These are phyloP conservation scores for Malacosoma neustria DNA, from an alignment of 2,888 invertebrate species.

Conservation along the genomic window DNA sequence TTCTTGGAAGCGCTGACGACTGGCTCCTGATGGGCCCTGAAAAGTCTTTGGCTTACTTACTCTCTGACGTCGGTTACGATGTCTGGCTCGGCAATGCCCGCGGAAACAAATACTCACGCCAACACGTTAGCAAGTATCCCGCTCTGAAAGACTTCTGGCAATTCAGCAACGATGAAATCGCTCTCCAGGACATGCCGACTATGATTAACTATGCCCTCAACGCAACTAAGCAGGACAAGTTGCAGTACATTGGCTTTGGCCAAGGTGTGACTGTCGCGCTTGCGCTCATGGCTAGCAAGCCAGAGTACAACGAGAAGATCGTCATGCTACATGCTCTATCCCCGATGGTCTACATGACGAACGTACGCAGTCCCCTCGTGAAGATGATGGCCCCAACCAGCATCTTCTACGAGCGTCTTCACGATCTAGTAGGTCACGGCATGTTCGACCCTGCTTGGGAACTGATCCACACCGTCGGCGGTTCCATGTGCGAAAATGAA, in stretches of 20 bases:
- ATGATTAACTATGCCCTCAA: slow-evolving; percentile 56
- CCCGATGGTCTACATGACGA: slow-evolving; percentile 58
- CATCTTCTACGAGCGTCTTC: slow-evolving; percentile 31
- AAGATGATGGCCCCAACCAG: slow-evolving; percentile 52
- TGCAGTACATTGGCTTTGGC: slow-evolving; percentile 54
- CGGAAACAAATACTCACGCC: slow-evolving; percentile 51
- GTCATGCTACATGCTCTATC: slow-evolving; percentile 52
- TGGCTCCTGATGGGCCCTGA: slow-evolving; percentile 80
- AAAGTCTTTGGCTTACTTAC: slow-evolving; percentile 55
- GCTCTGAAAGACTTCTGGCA: slow-evolving; percentile 55
- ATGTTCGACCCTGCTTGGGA: slow-evolving; percentile 43
- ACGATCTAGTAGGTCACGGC: slow-evolving; percentile 34
- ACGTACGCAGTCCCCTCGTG: slow-evolving; percentile 53
- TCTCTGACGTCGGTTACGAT: slow-evolving; percentile 55
- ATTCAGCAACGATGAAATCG: slow-evolving; percentile 59
- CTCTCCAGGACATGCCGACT: slow-evolving; percentile 52
- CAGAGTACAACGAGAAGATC: slow-evolving; percentile 55
- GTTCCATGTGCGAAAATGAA: slow-evolving; percentile 42
- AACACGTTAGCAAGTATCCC: slow-evolving; percentile 48
- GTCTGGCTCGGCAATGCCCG: slow-evolving; percentile 64
- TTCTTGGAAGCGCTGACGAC: slow-evolving; percentile 79
- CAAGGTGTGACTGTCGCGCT: slow-evolving; percentile 51
- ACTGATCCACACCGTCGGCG: slow-evolving; percentile 39
- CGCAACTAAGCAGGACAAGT: slow-evolving; percentile 38
- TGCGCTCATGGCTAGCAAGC: slow-evolving; percentile 40